Evolutionary conservation across 2,888 invertebrate species (phyloP), one percentile per base, ranked within the genome.

Genomic region (Megaustenia siamemsis): DNA sequence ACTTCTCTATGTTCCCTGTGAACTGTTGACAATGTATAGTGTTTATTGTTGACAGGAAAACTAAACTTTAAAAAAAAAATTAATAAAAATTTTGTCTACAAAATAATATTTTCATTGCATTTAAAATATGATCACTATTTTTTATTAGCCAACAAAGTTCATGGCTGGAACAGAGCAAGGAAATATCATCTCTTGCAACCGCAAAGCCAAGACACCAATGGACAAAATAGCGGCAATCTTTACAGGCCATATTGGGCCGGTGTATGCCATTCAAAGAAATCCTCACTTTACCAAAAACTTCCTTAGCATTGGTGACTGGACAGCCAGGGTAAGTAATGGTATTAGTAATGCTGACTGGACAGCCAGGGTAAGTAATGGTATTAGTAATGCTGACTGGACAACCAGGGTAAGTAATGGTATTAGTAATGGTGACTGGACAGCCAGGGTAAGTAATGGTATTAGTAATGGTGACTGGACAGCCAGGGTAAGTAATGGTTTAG

Each of bases 401-500:
- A 97, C 98, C 32, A 92, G 94, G 88, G 94, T 93, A 88, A 88
- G 90, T 71, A 10, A 32, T 28, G 6, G 66, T 28, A 12, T 66
- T 4, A 66, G 66, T 66, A 24, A 32, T 4, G 66, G 66, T 18
- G 4, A 32, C 32, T 66, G 18, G 66, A 32, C 28, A 5, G 28
- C 66, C 32, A 66, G 66, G 28, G 66, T 66, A 66, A 66, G 66
- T 32, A 5, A 56, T 4, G 24, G 18, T 56, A 18, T 6, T 6
- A 97, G 98, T 0, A 96, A 98, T 5, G 98, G 98, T 0, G 98
- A 98, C 94, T 98, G 98, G 97, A 97, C 97, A 8, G 97, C 98
- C 28, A 93, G 94, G 88, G 93, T 93, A 88, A 88, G 89, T 43
- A 10, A 28, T n/a, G 28, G 43, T 43, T 45, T 45, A 6, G 28